Conservation (phyloP, 1,140 invertebrate species). For the Magallana angulata region DNA sequence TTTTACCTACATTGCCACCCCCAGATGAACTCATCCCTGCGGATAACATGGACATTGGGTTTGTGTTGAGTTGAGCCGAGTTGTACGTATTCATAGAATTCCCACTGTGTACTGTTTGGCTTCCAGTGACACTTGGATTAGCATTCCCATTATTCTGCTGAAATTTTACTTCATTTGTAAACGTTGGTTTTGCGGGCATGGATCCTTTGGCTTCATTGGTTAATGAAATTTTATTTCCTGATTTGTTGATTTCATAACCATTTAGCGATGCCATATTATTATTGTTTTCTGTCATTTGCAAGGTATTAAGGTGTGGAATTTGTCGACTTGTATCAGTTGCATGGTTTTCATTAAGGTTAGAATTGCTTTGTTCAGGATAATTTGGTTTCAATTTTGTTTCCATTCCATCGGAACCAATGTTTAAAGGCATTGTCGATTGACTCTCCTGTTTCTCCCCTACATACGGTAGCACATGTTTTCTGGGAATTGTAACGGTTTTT, state of each 20-base stretch:
- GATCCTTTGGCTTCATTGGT: background rate
- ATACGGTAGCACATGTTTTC: background rate
- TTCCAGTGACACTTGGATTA: background rate
- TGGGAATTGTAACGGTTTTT: background rate
- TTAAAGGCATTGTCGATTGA: background rate
- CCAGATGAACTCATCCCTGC: slow-evolving; percentile 37
- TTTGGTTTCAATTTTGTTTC: background rate
- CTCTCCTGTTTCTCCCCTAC: background rate
- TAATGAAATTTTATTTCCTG: background rate
- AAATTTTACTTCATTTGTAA: background rate
- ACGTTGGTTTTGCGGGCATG: background rate
- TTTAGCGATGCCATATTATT: background rate
- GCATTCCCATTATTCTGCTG: background rate
- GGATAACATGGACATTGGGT: slow-evolving; percentile 43
- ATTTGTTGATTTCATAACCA: background rate
- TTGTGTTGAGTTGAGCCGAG: slow-evolving; percentile 33
- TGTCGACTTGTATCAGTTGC: background rate
- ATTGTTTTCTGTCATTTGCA: background rate
- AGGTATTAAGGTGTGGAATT: background rate
- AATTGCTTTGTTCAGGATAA: background rate
- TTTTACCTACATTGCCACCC: background rate
- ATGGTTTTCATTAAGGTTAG: background rate
- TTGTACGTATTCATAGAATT: background rate
- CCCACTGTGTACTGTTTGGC: background rate
- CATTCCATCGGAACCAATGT: background rate